These are phyloP conservation scores for Entosphenus tridentatus DNA, from an alignment of 2,113 vertebrate genomes.

Conservation along the genomic window DNA sequence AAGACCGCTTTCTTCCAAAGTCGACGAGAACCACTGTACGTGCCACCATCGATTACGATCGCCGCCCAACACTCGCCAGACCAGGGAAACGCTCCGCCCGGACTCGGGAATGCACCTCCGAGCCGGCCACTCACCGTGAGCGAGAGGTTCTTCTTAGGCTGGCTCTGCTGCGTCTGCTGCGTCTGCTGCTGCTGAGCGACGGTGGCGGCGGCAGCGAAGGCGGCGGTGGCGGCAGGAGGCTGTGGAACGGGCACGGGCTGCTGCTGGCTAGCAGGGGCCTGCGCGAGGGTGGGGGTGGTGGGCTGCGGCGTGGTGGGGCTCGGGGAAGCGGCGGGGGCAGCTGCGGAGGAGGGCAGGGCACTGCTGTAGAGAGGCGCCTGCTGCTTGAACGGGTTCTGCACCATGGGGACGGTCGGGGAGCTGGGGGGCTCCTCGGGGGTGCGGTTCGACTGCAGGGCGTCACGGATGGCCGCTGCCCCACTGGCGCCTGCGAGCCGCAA, in stretches of 20 bases:
- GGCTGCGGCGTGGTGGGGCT: constrained; percentile 38
- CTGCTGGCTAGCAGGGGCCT: too few species aligned
- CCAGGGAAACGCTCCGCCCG: too few species aligned
- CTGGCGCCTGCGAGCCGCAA: too few species aligned
- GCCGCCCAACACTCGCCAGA: too few species aligned
- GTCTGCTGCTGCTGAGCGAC: constrained; percentile 18
- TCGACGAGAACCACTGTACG: too few species aligned
- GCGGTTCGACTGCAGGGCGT: constrained; percentile 45
- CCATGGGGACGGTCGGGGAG: constrained; percentile 23
- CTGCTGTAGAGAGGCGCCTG: constrained; percentile 83
- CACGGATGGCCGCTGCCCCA: constrained; percentile 37
- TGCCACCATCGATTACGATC: too few species aligned
- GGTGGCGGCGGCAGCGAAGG: constrained; percentile 32
- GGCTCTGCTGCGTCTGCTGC: constrained; percentile 10
- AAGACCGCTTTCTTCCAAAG: too few species aligned
- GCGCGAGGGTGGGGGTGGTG: constrained; percentile 10
- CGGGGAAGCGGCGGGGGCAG: constrained; percentile 41
- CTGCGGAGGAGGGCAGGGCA: constrained; percentile 46
- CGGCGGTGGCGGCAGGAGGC: constrained; percentile 52
- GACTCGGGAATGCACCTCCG: neutral
- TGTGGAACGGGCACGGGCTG: constrained; percentile 15
- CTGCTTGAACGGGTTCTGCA: constrained; percentile 75
- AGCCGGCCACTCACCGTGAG: constrained; percentile 39
- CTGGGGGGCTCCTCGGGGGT: constrained; percentile 52
- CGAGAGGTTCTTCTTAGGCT: constrained; percentile 64